Conservation (phyloP, 1,140 invertebrate species). For the Bombyx mandarina region DNA sequence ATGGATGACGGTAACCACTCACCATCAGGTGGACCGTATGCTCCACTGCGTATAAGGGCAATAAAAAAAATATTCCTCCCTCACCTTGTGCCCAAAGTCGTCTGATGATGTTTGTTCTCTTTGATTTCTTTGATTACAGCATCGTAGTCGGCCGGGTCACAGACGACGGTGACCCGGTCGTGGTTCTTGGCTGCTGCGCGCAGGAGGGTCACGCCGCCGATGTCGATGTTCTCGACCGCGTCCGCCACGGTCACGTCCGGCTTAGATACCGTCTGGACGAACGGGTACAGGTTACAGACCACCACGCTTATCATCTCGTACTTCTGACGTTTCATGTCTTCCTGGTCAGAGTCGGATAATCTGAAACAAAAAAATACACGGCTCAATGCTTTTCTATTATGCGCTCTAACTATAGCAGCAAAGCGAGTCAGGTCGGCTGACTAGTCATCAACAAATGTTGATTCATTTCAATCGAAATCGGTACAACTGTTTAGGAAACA, state of each 20-base stretch:
- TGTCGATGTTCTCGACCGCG: constrained; percentile 98
- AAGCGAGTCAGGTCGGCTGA: too few species aligned
- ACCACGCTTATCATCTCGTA: constrained; percentile 85
- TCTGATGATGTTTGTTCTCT: constrained; percentile 64
- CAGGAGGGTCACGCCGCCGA: constrained; percentile 95
- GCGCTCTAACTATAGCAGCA: too few species aligned
- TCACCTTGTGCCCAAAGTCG: constrained; percentile 81
- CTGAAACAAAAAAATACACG: constrained; percentile 55
- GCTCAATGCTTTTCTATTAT: too few species aligned
- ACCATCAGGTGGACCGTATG: too few species aligned
- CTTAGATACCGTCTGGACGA: constrained; percentile 90
- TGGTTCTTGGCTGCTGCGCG: constrained; percentile 98
- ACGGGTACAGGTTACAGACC: constrained; percentile 98
- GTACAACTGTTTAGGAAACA: too few species aligned
- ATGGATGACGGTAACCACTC: too few species aligned
- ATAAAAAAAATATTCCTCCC: too few species aligned
- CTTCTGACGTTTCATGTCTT: constrained; percentile 84
- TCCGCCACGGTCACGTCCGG: constrained; percentile 86
- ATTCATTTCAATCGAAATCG: too few species aligned
- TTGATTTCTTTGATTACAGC: constrained; percentile 82
- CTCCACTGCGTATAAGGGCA: too few species aligned
- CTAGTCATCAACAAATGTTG: too few species aligned
- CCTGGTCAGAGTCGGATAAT: constrained; percentile 81
- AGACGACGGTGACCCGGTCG: constrained; percentile 93
- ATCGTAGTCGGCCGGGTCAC: constrained; percentile 93